Base-by-base conservation (phyloP, 2,113 vertebrate species). In the Chlorodrepanis virens region DNA sequence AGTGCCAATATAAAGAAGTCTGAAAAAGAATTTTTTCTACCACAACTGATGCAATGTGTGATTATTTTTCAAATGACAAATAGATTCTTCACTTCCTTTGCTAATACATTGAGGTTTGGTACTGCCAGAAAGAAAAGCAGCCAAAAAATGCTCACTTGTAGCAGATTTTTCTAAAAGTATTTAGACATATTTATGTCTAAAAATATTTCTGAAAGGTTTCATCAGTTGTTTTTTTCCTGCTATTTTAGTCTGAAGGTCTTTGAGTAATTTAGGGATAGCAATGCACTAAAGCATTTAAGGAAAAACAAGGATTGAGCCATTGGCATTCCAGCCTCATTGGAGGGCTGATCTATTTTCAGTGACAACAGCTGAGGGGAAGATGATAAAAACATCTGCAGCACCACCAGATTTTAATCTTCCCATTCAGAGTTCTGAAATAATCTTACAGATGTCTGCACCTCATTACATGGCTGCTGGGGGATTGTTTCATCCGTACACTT, bases 391-490 rank as follows among this genome's bases (percentile, higher is more conserved):
- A 96, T 97, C 92, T 96, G 79, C 40, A 95, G 75, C 50, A 74
- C 96, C 91, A 87, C 89, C 79, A 61, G 94, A 97, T 89, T 96
- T 96, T 96, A 96, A 96, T 97, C 95, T 95, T 94, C 64, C 22
- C 75, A 68, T 87, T 95, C 75, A 56, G 63, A 96, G 92, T 85
- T 96, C 57, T 81, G 80, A 94, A 94, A 95, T 95, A 78, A 89
- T 96, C 91, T 91, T 97, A 97, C 98, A 98, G 97, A 92, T 98
- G 97, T 97, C 96, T 96, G 89, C 92, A 95, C 88, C 96, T 97
- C 97, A 93, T 98, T 98, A 96, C 28, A 45, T 39, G 83, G 94
- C 96, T 98, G 74, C 97, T 85, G 70, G 96, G 97, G 96, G 97
- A 96, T 94, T 96, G 78, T 93, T 94, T 98, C 98, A 97, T 97